A percentile compares a stretch with the other conserved stretches of the same genome.
Evolutionary conservation across 1,140 invertebrate species (phyloP).

Genomic region (Caenorhabditis latens): DNA sequence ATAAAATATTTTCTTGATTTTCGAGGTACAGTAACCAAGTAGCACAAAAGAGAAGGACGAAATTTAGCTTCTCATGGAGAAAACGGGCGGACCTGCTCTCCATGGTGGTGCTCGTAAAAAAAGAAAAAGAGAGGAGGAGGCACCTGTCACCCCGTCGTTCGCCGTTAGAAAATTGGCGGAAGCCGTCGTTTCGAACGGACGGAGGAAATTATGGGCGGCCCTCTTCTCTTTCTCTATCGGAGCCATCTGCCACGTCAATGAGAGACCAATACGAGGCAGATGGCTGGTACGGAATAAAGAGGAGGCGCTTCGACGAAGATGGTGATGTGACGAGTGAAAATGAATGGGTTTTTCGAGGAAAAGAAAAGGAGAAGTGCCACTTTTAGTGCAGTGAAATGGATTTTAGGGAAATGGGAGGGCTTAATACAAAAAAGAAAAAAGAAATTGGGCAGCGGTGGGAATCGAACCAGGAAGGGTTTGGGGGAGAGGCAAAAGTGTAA

Average conservation of each 20-base stretch:
- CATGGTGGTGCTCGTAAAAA: neutral
- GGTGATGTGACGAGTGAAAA: slow-evolving; percentile 21
- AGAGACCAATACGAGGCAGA: neutral
- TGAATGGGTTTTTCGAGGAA: slow-evolving; percentile 32
- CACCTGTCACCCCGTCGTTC: neutral
- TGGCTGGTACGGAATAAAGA: neutral
- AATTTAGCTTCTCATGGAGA: too few species aligned
- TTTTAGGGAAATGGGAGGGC: neutral
- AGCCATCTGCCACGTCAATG: slow-evolving; percentile 45
- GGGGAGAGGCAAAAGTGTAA: too few species aligned
- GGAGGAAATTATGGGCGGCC: too few species aligned
- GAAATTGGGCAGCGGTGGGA: too few species aligned
- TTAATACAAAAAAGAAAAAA: too few species aligned
- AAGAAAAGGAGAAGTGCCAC: neutral
- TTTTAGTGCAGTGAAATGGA: neutral
- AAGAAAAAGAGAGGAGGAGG: neutral
- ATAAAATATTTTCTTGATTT: too few species aligned
- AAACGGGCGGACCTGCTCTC: neutral
- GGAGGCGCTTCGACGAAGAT: neutral
- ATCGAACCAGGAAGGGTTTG: too few species aligned
- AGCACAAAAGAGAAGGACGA: too few species aligned
- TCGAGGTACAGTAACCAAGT: too few species aligned
- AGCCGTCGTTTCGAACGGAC: neutral
- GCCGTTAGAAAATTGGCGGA: neutral
- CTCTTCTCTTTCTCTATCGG: too few species aligned